A percentile compares a stretch with the other conserved stretches of the same genome.
Evolutionary conservation across 2,888 invertebrate species (phyloP).

Genomic region (Acleris holmiana): DNA sequence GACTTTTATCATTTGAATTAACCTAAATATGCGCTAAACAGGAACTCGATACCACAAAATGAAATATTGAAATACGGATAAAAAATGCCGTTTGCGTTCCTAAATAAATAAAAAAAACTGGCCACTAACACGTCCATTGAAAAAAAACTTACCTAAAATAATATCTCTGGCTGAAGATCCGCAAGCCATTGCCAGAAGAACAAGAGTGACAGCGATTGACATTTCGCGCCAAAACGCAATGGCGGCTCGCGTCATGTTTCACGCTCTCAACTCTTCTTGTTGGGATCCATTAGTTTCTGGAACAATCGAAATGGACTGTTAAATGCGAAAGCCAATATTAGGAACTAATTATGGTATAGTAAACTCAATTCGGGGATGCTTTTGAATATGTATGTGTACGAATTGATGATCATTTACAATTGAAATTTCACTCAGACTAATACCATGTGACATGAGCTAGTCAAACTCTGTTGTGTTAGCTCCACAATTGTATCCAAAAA

Average conservation of each 20-base stretch:
- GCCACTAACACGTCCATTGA: not conserved
- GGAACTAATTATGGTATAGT: not conserved
- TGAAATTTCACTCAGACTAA: too few species aligned
- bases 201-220: slow-evolving; percentile 66
- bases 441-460: too few species aligned
- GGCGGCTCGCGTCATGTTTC: slow-evolving; percentile 70
- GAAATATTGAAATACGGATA: slow-evolving; percentile 9
- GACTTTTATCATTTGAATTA: slow-evolving; percentile 12
- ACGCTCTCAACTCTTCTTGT: slow-evolving; percentile 68
- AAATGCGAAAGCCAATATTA: slow-evolving; percentile 18
- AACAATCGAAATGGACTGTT: slow-evolving; percentile 57
- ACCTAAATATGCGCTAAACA: slow-evolving; percentile 5
- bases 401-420: too few species aligned
- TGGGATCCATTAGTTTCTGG: slow-evolving; percentile 80
- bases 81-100: not conserved
- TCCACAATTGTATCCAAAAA: too few species aligned
- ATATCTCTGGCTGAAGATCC: slow-evolving; percentile 70
- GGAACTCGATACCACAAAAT: slow-evolving; percentile 6
- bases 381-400: too few species aligned
- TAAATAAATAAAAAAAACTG: slow-evolving; percentile 27
- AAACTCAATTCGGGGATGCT: too few species aligned
- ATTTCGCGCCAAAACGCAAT: slow-evolving; percentile 77
- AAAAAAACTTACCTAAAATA: slow-evolving; percentile 68
- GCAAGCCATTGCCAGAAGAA: slow-evolving; percentile 61
- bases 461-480: too few species aligned